Evolutionary conservation across 2,888 invertebrate species (phyloP).

Genomic region (Drosophila yooni): DNA sequence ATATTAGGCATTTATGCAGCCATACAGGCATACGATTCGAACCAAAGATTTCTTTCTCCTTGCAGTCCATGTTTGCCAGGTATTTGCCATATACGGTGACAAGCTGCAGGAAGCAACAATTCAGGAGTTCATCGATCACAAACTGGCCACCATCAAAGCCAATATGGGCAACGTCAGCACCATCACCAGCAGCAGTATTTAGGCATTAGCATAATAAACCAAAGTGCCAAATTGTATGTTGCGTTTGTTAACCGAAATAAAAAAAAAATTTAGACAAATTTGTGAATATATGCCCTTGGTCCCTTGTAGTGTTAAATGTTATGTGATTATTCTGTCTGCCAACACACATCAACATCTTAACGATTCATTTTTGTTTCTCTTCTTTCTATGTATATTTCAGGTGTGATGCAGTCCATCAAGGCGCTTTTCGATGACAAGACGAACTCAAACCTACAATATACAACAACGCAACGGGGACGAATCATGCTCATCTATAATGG

Average conservation of each 20-base stretch:
- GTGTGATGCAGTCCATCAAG: constrained; percentile 71
- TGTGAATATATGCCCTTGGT: constrained; percentile 7
- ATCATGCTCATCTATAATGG: constrained; percentile 85
- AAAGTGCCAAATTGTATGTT: constrained; percentile 48
- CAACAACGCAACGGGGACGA: constrained; percentile 84
- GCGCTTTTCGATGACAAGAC: constrained; percentile 81
- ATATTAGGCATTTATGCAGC: constrained; percentile 13
- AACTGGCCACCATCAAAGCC: constrained; percentile 69
- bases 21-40: neutral
- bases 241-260: constrained; percentile 57
- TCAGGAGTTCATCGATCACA: constrained; percentile 78
- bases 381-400: constrained; percentile 37
- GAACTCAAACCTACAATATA: constrained; percentile 82
- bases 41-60: constrained; percentile 6
- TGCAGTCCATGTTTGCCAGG: constrained; percentile 84
- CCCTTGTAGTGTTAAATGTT: constrained; percentile 10
- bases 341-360: neutral
- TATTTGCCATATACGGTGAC: constrained; percentile 81
- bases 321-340: neutral
- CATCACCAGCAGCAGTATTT: constrained; percentile 19
- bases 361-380: constrained; percentile 12
- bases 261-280: constrained; percentile 49
- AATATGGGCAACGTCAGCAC: constrained; percentile 8
- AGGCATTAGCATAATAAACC: constrained; percentile 14
- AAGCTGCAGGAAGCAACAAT: constrained; percentile 70